Conservation (phyloP, 2,113 vertebrate species). For the Balaeniceps rex region DNA sequence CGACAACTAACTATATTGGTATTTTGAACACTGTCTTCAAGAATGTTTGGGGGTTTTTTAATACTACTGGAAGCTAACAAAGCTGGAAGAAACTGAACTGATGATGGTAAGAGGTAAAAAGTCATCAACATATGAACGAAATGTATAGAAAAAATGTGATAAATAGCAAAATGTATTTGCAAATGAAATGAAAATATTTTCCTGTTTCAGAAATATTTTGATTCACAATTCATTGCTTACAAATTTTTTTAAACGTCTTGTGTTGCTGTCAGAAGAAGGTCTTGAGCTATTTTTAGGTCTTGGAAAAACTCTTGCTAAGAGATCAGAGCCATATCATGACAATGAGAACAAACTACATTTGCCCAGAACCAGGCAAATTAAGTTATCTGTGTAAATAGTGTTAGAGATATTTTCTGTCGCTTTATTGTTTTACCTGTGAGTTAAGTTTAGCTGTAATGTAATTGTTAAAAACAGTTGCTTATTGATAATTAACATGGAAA, state of each 20-base stretch:
- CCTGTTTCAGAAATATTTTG: background rate
- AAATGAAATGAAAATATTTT: background rate
- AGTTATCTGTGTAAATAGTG: background rate
- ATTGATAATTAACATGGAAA: background rate
- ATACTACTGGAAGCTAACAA: background rate
- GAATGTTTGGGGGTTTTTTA: background rate
- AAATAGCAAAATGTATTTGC: background rate
- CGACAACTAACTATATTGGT: background rate
- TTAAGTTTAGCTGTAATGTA: background rate
- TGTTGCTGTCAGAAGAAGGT: background rate
- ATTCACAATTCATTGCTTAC: background rate
- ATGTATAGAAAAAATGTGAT: background rate
- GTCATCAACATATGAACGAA: background rate
- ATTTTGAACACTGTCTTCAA: background rate
- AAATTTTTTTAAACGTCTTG: background rate
- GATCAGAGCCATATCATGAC: background rate
- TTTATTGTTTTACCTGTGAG: background rate
- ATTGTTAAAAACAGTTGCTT: background rate
- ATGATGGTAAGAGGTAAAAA: background rate
- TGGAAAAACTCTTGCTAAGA: background rate
- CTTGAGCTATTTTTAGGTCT: background rate
- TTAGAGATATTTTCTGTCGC: background rate
- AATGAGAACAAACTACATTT: background rate
- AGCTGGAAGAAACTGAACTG: background rate
- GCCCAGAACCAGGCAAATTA: background rate